Evolutionary conservation across 2,797 vertebrate species (phyloP).

Genomic region (Trachops cirrhosus): DNA sequence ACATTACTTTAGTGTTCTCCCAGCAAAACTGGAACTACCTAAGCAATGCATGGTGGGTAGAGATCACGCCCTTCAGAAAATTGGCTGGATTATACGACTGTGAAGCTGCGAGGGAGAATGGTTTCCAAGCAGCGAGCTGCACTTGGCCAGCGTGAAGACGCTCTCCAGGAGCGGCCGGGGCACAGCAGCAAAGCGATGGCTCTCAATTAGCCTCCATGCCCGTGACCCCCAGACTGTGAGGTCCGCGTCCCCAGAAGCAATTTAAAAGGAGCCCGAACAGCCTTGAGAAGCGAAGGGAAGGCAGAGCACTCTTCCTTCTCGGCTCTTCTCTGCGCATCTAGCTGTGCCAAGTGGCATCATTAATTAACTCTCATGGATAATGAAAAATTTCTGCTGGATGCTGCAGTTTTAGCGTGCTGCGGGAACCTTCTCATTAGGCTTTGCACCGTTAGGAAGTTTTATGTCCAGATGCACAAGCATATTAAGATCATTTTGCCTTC

Average conservation of each 20-base stretch:
- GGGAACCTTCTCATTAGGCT: slow-evolving; percentile 32
- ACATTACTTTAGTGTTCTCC: neutral
- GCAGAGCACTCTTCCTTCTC: neutral
- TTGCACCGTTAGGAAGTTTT: neutral
- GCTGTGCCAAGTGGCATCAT: slow-evolving; percentile 42
- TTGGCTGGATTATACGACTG: neutral
- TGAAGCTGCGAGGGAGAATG: neutral
- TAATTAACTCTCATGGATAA: slow-evolving; percentile 26
- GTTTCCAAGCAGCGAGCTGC: neutral
- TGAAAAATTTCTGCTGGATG: neutral
- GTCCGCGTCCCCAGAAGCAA: slow-evolving; percentile 20
- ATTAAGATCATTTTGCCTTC: slow-evolving; percentile 46
- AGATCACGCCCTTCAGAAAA: neutral
- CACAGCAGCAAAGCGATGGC: neutral
- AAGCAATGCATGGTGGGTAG: neutral
- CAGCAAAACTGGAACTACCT: neutral
- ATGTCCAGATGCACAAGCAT: neutral
- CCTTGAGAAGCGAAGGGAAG: neutral
- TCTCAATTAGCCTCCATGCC: slow-evolving; percentile 6
- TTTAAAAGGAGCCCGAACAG: neutral
- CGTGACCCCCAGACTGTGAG: neutral
- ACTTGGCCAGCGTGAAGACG: no score
- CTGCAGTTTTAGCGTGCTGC: slow-evolving; percentile 27
- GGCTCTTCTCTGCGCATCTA: neutral
- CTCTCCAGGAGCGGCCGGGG: neutral